Conservation (phyloP, 2,113 vertebrate species). For the Trinectes maculatus region DNA sequence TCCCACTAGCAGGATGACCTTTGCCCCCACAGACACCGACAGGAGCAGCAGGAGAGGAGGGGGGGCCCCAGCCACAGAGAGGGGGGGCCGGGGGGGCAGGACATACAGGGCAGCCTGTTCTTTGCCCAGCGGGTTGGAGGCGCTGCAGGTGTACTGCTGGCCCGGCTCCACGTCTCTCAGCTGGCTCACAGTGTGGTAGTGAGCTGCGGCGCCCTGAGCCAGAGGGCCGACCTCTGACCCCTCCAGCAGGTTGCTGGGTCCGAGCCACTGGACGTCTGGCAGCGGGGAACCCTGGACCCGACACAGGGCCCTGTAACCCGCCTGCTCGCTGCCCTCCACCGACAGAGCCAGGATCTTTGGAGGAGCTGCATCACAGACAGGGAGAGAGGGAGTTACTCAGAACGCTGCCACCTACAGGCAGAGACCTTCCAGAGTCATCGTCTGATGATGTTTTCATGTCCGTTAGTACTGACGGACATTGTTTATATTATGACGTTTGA, state of each 20-base stretch:
- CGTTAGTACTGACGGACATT: too few species aligned
- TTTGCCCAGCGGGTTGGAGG: slow-evolving; percentile 82
- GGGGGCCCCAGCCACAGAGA: not conserved
- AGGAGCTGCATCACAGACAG: slow-evolving; percentile 76
- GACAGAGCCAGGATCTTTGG: slow-evolving; percentile 88
- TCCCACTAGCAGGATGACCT: slow-evolving; percentile 74
- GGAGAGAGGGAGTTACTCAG: not conserved
- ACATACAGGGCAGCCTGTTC: slow-evolving; percentile 79
- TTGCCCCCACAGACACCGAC: slow-evolving; percentile 66
- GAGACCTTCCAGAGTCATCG: too few species aligned
- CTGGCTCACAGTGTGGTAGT: slow-evolving; percentile 82
- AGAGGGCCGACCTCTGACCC: slow-evolving; percentile 24
- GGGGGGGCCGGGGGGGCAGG: slow-evolving; percentile 44
- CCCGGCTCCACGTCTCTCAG: slow-evolving; percentile 82
- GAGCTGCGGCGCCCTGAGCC: slow-evolving; percentile 29
- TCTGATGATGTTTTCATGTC: too few species aligned
- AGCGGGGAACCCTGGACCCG: slow-evolving; percentile 88
- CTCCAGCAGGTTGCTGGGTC: slow-evolving; percentile 73
- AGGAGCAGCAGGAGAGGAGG: slow-evolving; percentile 71
- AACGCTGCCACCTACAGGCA: not conserved
- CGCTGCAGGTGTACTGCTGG: slow-evolving; percentile 89
- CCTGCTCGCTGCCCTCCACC: slow-evolving; percentile 76
- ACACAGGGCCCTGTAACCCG: slow-evolving; percentile 84
- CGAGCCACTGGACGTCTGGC: slow-evolving; percentile 84
- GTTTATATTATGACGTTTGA: too few species aligned